Base-by-base conservation (phyloP, 2,797 vertebrate genomes). In the Helarctos malayanus region DNA sequence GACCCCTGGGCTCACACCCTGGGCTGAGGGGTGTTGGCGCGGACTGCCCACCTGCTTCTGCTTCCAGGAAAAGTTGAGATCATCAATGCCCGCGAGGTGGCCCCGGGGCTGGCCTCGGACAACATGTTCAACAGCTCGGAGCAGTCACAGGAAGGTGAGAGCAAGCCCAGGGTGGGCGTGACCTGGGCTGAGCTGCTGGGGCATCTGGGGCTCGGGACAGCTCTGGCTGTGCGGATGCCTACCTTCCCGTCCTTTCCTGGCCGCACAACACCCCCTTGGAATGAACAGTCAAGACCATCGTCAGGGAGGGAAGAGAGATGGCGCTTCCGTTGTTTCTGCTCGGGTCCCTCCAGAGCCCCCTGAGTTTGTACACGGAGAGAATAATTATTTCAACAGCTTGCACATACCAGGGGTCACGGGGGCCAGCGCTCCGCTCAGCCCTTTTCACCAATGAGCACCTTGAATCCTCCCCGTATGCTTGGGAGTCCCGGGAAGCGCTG, bases 1-100 rank as follows among this genome's bases (percentile, higher is more conserved):
- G 8, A 10, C 1, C 16, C 15, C 87, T 4, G 47, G 76, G 41
- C 49, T 29, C 73, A 0, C 32, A 65, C 14, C 0, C 8, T 1
- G 0, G 63, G 38, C 32, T 8, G 10, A 14, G 21, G 25, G 47
- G 56, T 10, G 92, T 81, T 95, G 29, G 16, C 19, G 21, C 0
- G 0, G 38, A 4, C 29, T 95, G 75, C 96, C 94, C 16, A 80
- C 80, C 80, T 95, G 29, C 65, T 88, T 97, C 76, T 98, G 54
- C 41, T 96, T 98, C 65, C 97, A 99, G 99, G 99, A 29, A 98
- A 95, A 97, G 99, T 98, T 69, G 99, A 99, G 97, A 98, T 99
- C 95, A 99, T 99, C 73, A 98, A 99, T 45, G 99, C 99, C 52
- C 99, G 99, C 32, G 99, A 99, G 97, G 99, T 98, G 2, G 99